These are phyloP conservation scores for Sarcophaga carnaria DNA, from an alignment of 2,888 invertebrate species.

Conservation along the genomic window DNA sequence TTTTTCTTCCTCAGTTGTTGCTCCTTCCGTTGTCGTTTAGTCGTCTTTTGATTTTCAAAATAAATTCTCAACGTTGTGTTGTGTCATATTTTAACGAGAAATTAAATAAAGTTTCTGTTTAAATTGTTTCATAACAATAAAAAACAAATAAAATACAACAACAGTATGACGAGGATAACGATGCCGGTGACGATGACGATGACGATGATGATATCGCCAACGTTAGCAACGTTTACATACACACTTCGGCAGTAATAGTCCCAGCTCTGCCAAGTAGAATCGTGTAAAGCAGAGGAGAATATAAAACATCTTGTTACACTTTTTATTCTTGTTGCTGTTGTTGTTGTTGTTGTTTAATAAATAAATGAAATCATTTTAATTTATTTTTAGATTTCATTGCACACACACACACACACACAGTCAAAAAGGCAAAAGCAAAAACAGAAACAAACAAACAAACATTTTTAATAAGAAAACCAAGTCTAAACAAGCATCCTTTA, in stretches of 20 bases:
- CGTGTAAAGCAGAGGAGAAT: neutral
- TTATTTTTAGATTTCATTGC: neutral
- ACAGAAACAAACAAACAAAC: neutral
- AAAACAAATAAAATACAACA: neutral
- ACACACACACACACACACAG: too few species aligned
- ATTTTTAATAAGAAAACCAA: slow-evolving; percentile 2
- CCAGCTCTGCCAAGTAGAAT: neutral
- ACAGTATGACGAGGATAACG: neutral
- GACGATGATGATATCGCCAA: neutral
- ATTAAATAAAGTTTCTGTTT: slow-evolving; percentile 31
- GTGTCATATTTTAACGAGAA: slow-evolving; percentile 58
- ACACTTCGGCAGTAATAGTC: neutral
- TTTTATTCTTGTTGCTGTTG: neutral
- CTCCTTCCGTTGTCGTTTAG: too few species aligned
- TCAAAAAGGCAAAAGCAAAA: too few species aligned
- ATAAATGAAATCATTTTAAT: slow-evolving; percentile 3
- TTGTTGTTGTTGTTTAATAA: neutral
- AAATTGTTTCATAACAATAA: slow-evolving; percentile 30
- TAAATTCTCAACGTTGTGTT: neutral
- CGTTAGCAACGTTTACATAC: neutral
- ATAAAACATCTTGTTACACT: neutral
- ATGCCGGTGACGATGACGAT: neutral
- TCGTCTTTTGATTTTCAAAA: neutral
- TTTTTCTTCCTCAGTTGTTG: too few species aligned
- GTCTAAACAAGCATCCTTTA: neutral